Percentiles rank a stretch among this genome's conserved stretches.
phyloP scores from a whole-genome alignment of 2,113 vertebrate genomes.

The Saimiri boliviensis region DNA sequence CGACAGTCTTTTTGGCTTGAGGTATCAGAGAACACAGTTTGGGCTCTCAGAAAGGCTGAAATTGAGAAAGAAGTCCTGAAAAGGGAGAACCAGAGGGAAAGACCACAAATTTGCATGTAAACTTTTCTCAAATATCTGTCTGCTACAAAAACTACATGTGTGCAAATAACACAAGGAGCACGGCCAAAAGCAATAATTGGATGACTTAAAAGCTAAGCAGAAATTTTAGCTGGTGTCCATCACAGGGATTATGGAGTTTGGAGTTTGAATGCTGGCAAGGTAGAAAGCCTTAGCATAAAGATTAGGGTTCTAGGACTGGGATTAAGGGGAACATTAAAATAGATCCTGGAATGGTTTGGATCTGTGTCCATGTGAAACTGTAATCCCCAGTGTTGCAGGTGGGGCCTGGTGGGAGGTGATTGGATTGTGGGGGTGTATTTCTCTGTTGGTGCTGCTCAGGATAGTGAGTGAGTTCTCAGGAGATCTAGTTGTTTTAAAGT shows the following conservation, averaged over 20 bases:
- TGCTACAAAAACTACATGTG: background rate
- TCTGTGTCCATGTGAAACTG: too few relatives aligned
- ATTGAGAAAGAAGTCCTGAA: background rate
- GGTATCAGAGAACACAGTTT: background rate
- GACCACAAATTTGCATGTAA: background rate
- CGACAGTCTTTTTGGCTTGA: background rate
- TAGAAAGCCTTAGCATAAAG: background rate
- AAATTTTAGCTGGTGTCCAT: background rate
- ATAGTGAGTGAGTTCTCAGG: too few relatives aligned
- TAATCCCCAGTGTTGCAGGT: too few relatives aligned
- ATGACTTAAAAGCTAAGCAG: background rate
- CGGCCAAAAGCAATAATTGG: background rate
- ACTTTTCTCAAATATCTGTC: background rate
- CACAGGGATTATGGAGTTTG: background rate
- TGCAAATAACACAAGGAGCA: background rate
- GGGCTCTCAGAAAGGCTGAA: background rate
- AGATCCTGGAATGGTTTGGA: too few relatives aligned
- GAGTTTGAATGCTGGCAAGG: background rate
- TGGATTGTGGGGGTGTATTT: too few relatives aligned
- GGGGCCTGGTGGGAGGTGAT: too few relatives aligned
- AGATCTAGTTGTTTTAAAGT: too few relatives aligned
- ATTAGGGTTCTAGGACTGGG: background rate
- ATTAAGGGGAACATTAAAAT: background rate
- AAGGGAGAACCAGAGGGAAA: background rate
- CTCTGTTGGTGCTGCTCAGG: too few relatives aligned